These are phyloP conservation scores for Acomys russatus DNA, from an alignment of 2,797 vertebrate genomes.

Conservation along the genomic window DNA sequence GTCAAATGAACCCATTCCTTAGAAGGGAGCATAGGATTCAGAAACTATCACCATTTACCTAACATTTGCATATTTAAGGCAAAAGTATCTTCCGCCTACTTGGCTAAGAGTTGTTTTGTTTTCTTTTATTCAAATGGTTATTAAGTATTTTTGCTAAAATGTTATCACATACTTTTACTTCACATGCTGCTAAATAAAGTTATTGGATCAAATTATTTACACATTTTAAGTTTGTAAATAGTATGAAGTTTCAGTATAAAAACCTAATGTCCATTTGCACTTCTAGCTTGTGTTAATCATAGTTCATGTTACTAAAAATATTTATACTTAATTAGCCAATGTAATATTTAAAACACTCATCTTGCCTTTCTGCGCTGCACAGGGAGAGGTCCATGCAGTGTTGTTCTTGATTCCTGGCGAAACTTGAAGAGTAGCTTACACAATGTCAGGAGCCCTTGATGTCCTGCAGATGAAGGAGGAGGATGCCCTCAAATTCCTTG, in stretches of 20 bases:
- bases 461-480: too few relatives aligned
- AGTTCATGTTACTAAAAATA: not conserved
- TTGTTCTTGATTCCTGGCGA: too few relatives aligned
- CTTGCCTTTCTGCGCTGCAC: too few relatives aligned
- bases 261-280: not conserved
- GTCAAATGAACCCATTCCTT: not conserved
- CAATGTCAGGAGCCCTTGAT: too few relatives aligned
- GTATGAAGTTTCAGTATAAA: not conserved
- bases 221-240: not conserved
- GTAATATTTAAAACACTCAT: too few relatives aligned
- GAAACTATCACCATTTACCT: not conserved
- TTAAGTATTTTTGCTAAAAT: too few relatives aligned
- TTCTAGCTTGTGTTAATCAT: not conserved
- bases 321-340: not conserved
- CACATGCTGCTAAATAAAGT: not conserved
- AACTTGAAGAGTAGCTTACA: too few relatives aligned
- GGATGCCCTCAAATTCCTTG: too few relatives aligned
- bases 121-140: not conserved
- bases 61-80: not conserved
- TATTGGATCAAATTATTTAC: not conserved
- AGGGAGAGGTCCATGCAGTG: too few relatives aligned
- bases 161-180: not conserved
- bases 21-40: not conserved
- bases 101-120: not conserved
- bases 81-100: not conserved